Evolutionary conservation across 2,797 vertebrate species (phyloP).

Genomic region (Podarcis lilfordi): DNA sequence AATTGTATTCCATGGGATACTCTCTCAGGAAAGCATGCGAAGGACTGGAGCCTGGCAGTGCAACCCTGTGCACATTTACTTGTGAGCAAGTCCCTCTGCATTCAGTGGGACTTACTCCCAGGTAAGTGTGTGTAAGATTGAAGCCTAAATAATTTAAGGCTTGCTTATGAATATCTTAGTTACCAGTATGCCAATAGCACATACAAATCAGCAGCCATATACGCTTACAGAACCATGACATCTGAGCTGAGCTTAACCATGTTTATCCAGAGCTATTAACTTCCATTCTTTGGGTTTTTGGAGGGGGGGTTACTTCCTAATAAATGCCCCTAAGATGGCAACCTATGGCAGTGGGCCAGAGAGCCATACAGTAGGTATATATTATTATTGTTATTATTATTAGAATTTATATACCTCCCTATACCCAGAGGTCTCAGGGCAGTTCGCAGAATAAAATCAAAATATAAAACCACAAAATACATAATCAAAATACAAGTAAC

Average conservation of each 20-base stretch:
- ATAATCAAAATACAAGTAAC: too few species aligned
- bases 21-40: not conserved
- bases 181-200: not conserved
- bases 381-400: too few species aligned
- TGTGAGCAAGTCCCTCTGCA: not conserved
- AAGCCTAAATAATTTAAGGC: not conserved
- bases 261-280: not conserved
- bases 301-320: not conserved
- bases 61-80: not conserved
- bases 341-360: not conserved
- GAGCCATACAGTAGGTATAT: not conserved
- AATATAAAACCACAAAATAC: too few species aligned
- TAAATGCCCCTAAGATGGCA: not conserved
- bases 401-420: too few species aligned
- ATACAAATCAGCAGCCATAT: slow-evolving; percentile 7
- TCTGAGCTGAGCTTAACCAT: not conserved
- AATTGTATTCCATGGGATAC: not conserved
- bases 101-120: not conserved
- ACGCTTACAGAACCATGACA: slow-evolving; percentile 40
- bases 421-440: too few species aligned
- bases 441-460: too few species aligned
- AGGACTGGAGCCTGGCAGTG: not conserved
- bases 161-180: slow-evolving; percentile 21
- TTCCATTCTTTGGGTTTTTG: not conserved
- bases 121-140: not conserved